These are phyloP conservation scores for Labia minor DNA, from an alignment of 2,888 invertebrate species.

Conservation along the genomic window DNA sequence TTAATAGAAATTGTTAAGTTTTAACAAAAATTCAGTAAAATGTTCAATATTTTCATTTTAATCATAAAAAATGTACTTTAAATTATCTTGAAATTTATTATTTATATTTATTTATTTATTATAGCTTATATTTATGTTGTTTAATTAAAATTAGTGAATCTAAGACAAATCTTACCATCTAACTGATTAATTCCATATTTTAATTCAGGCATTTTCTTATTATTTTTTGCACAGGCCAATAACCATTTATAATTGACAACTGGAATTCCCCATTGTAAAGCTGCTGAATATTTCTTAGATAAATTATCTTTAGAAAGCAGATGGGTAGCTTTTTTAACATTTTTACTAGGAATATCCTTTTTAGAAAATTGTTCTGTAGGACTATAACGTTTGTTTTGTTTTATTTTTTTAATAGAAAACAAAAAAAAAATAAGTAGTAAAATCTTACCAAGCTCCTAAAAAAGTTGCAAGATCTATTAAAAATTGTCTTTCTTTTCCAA, in stretches of 20 bases:
- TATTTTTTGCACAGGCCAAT: conserved; percentile 51
- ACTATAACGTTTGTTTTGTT: background rate
- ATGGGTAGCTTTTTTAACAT: conserved; percentile 61
- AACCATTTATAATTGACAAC: conserved; percentile 70
- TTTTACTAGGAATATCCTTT: conserved; percentile 39
- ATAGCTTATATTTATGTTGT: too few species aligned
- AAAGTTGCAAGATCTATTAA: conserved; percentile 56
- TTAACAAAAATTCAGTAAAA: too few species aligned
- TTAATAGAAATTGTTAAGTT: too few species aligned
- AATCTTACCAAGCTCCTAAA: conserved; percentile 58
- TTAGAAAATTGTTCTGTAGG: conserved; percentile 51
- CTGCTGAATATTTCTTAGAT: conserved; percentile 68
- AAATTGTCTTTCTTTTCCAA: conserved; percentile 59
- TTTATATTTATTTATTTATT: too few species aligned
- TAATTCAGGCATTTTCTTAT: conserved; percentile 44
- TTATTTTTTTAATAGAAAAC: conserved; percentile 17
- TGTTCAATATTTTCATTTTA: too few species aligned
- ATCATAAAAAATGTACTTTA: too few species aligned
- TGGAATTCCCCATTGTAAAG: conserved; percentile 74
- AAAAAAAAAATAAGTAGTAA: conserved; percentile 23
- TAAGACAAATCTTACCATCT: conserved; percentile 39
- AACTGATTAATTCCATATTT: conserved; percentile 50
- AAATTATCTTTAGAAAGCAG: conserved; percentile 66
- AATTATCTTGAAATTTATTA: too few species aligned
- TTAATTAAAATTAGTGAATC: too few species aligned